Conservation (phyloP, 2,113 vertebrate species). For the Mohoua ochrocephala region DNA sequence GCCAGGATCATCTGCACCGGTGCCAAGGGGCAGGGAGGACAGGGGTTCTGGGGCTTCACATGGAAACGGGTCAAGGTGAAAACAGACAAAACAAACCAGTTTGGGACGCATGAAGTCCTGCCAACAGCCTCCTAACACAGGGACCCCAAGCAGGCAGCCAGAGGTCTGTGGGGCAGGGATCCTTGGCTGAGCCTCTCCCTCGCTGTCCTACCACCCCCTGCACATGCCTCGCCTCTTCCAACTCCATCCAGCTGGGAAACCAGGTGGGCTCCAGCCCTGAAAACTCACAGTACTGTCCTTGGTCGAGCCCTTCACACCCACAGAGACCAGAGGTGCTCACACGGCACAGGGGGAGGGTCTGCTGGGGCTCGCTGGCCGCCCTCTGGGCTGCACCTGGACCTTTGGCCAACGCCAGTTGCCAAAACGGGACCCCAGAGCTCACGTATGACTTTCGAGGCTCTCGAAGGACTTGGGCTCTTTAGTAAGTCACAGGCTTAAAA, state of each 20-base stretch:
- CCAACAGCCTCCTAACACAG: neutral
- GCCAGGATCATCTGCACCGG: neutral
- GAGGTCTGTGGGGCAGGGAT: neutral
- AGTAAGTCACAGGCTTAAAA: slow-evolving; percentile 62
- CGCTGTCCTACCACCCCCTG: neutral
- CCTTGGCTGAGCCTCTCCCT: neutral
- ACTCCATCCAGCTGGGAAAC: slow-evolving; percentile 27
- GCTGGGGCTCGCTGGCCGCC: neutral
- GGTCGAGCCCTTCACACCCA: neutral
- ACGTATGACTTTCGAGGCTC: neutral
- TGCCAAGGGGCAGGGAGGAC: neutral
- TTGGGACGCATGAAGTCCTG: neutral
- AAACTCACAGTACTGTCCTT: neutral
- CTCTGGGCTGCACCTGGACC: neutral
- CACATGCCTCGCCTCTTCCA: neutral
- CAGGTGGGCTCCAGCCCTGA: slow-evolving; percentile 29
- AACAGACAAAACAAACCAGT: neutral
- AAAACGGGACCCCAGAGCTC: neutral
- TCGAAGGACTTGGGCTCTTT: slow-evolving; percentile 52
- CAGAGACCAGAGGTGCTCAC: neutral
- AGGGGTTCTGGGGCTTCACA: neutral
- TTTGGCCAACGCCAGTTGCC: neutral
- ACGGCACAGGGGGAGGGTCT: neutral
- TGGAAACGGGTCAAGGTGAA: neutral
- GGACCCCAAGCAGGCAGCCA: neutral